A percentile compares a stretch with the other conserved stretches of the same genome.
Evolutionary conservation across 1,140 invertebrate species (phyloP).

Genomic region (Campoletis sonorensis): DNA sequence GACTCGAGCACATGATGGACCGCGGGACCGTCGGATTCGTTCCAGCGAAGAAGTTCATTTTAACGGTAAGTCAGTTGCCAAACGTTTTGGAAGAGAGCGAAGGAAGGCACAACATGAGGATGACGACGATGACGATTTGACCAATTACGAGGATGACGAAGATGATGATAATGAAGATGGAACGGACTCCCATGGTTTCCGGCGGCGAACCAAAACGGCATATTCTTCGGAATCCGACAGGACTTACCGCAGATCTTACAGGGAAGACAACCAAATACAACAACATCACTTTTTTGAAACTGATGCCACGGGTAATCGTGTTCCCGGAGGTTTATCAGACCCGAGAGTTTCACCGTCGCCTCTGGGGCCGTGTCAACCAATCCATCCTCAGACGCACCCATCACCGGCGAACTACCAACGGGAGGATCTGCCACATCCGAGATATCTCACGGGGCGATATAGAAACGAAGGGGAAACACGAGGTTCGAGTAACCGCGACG

Average conservation of each 20-base stretch:
- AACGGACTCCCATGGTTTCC: slow-evolving; percentile 17
- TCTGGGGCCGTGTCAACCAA: slow-evolving; percentile 7
- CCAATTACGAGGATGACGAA: slow-evolving; percentile 50
- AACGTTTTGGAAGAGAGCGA: slow-evolving; percentile 44
- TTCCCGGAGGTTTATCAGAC: background rate
- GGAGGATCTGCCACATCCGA: background rate
- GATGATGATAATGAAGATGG: background rate
- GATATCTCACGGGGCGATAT: slow-evolving; percentile 15
- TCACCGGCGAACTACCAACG: background rate
- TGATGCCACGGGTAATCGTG: background rate
- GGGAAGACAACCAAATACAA: background rate
- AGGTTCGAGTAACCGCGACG: slow-evolving; percentile 18
- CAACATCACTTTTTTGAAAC: slow-evolving; percentile 7
- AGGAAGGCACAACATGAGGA: slow-evolving; percentile 53
- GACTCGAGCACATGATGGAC: slow-evolving; percentile 48
- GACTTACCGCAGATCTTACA: slow-evolving; percentile 18
- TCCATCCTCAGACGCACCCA: background rate
- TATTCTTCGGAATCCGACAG: background rate
- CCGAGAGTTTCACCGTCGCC: background rate
- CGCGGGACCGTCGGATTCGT: slow-evolving; percentile 55
- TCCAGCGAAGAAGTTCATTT: background rate
- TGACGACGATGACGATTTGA: slow-evolving; percentile 13
- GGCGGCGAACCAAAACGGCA: slow-evolving; percentile 20
- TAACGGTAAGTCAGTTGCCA: background rate
- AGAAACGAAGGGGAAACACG: background rate